A percentile compares a stretch with the other conserved stretches of the same genome.
Evolutionary conservation across 2,113 vertebrate species (phyloP).

Genomic region (Azemiops feae): DNA sequence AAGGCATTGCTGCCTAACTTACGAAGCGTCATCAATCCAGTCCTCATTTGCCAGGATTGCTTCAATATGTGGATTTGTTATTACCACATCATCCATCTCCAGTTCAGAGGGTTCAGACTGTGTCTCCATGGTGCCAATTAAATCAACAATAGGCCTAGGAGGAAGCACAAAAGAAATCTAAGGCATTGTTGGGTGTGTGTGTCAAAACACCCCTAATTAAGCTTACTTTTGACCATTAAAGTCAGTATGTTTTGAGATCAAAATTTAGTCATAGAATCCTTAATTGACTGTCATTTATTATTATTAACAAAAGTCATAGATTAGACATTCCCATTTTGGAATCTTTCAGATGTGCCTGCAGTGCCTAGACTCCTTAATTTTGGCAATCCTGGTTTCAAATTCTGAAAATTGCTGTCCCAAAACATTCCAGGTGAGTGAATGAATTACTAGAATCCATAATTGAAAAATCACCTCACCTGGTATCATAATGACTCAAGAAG

Average conservation of each 20-base stretch:
- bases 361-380: neutral
- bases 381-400: neutral
- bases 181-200: neutral
- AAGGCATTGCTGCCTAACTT: constrained; percentile 42
- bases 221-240: neutral
- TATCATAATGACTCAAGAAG: constrained; percentile 86
- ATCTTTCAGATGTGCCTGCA: neutral
- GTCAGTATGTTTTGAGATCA: neutral
- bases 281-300: neutral
- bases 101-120: constrained; percentile 93
- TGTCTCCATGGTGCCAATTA: constrained; percentile 89
- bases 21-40: constrained; percentile 98
- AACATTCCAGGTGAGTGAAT: neutral
- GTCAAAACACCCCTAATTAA: neutral
- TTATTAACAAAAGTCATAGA: neutral
- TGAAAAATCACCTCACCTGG: constrained; percentile 78
- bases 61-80: constrained; percentile 96
- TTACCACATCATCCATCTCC: constrained; percentile 94
- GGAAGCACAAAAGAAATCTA: neutral
- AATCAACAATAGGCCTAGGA: constrained; percentile 88
- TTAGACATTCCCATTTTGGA: neutral
- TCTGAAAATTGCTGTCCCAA: neutral
- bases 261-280: neutral
- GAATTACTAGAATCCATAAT: neutral
- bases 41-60: constrained; percentile 96